Evolutionary conservation across 2,888 invertebrate genomes (phyloP).

Genomic region (Trissonchulus latispiculum): DNA sequence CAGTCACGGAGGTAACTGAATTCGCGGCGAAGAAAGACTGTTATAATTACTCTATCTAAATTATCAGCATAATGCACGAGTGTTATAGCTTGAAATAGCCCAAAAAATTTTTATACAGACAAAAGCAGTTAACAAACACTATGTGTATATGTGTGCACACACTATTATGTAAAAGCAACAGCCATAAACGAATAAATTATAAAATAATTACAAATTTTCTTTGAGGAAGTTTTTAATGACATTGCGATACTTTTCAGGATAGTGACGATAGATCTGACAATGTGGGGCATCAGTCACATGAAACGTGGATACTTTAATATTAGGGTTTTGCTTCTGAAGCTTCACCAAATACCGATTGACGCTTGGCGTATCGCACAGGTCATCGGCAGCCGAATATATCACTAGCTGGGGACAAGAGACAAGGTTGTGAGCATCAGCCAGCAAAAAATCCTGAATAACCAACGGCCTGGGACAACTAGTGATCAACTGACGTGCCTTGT

Average conservation of each 20-base stretch:
- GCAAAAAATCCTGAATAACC: neutral
- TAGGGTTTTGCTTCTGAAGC: neutral
- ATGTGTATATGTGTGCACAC: too few species aligned
- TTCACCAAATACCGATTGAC: neutral
- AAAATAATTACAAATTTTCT: too few species aligned
- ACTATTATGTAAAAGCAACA: too few species aligned
- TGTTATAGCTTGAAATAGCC: too few species aligned
- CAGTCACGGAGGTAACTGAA: too few species aligned
- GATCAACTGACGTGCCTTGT: neutral
- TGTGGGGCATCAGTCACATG: neutral
- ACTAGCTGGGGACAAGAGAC: neutral
- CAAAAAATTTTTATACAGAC: too few species aligned
- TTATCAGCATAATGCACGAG: too few species aligned
- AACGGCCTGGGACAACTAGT: neutral
- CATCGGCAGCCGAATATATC: constrained; percentile 12
- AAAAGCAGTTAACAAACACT: too few species aligned
- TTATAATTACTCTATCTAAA: too few species aligned
- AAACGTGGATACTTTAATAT: neutral
- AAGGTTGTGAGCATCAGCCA: neutral
- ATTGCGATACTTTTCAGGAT: neutral
- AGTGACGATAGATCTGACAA: neutral
- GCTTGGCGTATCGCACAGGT: neutral
- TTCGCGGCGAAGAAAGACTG: too few species aligned
- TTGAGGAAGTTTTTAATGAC: neutral
- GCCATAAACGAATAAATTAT: too few species aligned